Conservation (phyloP, 2,113 vertebrate genomes). For the Atlantisia rogersi region DNA sequence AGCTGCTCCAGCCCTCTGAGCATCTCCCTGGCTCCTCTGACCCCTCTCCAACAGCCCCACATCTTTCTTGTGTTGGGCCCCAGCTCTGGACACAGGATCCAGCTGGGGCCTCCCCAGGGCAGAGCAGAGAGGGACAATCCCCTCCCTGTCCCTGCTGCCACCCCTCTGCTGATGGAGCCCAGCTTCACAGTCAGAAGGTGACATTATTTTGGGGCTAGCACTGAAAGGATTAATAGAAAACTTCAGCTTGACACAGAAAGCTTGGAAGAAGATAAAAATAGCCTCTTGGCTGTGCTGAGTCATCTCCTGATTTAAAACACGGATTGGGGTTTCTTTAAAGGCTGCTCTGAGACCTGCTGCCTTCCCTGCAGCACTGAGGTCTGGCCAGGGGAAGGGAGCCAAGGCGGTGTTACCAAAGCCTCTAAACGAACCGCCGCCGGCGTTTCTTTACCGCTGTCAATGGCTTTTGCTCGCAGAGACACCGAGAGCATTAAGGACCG, state of each 20-base stretch:
- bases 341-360: neutral
- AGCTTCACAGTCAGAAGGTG: rapidly evolving
- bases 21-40: too few species aligned
- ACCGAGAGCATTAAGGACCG: rapidly evolving
- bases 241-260: neutral
- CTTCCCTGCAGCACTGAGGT: neutral
- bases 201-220: neutral
- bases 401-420: neutral
- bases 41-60: too few species aligned
- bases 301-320: neutral
- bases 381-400: neutral
- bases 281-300: neutral
- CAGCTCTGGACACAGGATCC: too few species aligned
- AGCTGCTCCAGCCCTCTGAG: too few species aligned
- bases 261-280: constrained; percentile 9
- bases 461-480: neutral
- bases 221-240: neutral
- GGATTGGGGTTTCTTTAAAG: neutral
- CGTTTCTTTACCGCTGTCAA: rapidly evolving
- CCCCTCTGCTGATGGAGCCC: too few species aligned
- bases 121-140: too few species aligned
- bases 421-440: rapidly evolving
- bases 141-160: too few species aligned
- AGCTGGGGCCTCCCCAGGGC: too few species aligned
- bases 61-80: too few species aligned